Evolutionary conservation across 2,797 vertebrate species (phyloP).

Genomic region (Pseudotriccus pelzelni): DNA sequence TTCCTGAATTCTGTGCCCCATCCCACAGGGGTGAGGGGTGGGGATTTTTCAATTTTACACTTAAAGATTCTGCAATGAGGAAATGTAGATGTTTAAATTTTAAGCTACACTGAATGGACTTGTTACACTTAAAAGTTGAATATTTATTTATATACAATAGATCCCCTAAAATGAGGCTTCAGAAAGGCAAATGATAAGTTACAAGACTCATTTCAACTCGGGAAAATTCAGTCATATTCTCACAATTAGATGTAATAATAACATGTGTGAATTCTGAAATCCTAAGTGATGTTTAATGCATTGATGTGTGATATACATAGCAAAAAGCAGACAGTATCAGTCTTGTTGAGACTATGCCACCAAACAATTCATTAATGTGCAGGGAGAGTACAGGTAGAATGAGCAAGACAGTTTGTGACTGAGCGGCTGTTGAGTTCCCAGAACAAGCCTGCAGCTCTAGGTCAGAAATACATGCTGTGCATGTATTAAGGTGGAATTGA

Average conservation of each 20-base stretch:
- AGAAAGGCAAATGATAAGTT: slow-evolving; percentile 64
- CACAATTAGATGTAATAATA: slow-evolving; percentile 48
- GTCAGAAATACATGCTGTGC: not conserved
- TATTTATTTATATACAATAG: slow-evolving; percentile 54
- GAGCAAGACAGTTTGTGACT: not conserved
- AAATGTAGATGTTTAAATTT: slow-evolving; percentile 39
- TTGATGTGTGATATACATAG: not conserved
- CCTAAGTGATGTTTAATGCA: slow-evolving; percentile 28
- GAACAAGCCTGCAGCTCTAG: not conserved
- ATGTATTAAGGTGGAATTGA: not conserved
- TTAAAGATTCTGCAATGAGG: slow-evolving; percentile 58
- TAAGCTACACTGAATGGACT: slow-evolving; percentile 42
- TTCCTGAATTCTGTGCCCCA: not conserved
- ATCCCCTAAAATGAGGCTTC: slow-evolving; percentile 41
- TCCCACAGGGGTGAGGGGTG: not conserved
- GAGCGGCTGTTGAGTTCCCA: not conserved
- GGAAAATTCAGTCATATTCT: slow-evolving; percentile 52
- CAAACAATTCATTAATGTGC: not conserved
- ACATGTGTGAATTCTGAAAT: slow-evolving; percentile 38
- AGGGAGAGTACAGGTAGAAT: not conserved
- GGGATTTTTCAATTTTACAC: slow-evolving; percentile 67
- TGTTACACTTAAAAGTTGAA: slow-evolving; percentile 67
- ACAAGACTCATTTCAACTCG: slow-evolving; percentile 43
- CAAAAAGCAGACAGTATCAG: not conserved
- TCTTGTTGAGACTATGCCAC: not conserved